Evolutionary conservation across 2,113 vertebrate species (phyloP).

Genomic region (Stomatorhinus ivindoensis): DNA sequence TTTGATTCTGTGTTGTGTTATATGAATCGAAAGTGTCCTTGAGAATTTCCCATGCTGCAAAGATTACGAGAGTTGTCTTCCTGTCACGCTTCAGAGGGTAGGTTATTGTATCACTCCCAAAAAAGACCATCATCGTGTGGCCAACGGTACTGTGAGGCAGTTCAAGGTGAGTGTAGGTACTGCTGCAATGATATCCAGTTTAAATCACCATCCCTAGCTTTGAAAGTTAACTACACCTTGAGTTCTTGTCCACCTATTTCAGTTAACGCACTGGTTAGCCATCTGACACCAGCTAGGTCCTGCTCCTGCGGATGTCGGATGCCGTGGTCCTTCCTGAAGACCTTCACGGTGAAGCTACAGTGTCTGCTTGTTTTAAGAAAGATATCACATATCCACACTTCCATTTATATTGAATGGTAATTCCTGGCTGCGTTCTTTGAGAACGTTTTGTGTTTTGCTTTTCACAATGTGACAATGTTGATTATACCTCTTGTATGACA

Average conservation of each 20-base stretch:
- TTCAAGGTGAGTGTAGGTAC: constrained; percentile 71
- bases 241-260: constrained; percentile 28
- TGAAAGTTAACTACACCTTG: neutral
- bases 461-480: constrained; percentile 25
- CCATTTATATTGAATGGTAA: constrained; percentile 29
- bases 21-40: neutral
- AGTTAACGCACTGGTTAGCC: constrained; percentile 66
- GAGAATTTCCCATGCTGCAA: neutral
- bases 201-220: neutral
- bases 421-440: constrained; percentile 10
- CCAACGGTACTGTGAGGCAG: constrained; percentile 80
- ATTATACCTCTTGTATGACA: constrained; percentile 21
- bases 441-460: constrained; percentile 14
- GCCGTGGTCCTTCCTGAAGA: neutral
- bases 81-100: constrained; percentile 68
- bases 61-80: neutral
- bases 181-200: neutral
- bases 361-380: constrained; percentile 19
- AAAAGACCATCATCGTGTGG: constrained; percentile 84
- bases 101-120: constrained; percentile 93
- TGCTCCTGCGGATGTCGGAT: neutral
- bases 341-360: constrained; percentile 4
- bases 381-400: constrained; percentile 23
- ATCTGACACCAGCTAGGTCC: constrained; percentile 45
- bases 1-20: neutral